A percentile compares a stretch with the other conserved stretches of the same genome.
Evolutionary conservation across 2,888 invertebrate genomes (phyloP).

Genomic region (Coleophora flavipennella): DNA sequence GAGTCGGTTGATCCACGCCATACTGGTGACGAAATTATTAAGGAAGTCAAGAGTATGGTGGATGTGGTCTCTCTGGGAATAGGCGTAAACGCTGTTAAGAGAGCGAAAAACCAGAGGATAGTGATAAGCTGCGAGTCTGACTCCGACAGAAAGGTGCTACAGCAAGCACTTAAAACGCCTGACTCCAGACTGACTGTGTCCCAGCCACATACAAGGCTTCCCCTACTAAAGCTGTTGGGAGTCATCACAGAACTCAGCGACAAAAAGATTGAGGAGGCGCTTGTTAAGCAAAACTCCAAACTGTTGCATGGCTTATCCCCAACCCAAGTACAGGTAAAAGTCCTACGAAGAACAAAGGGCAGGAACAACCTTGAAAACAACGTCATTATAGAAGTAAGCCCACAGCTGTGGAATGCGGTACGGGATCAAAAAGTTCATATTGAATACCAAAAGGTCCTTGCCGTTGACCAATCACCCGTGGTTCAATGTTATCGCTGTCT

Average conservation of each 20-base stretch:
- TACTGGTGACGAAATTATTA: constrained; percentile 2
- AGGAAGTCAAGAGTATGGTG: constrained; percentile 1
- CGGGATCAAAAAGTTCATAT: neutral
- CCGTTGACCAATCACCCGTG: neutral
- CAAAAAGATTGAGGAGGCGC: neutral
- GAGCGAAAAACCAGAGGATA: constrained; percentile 6
- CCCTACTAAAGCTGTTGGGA: neutral
- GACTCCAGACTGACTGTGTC: neutral
- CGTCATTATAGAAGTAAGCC: neutral
- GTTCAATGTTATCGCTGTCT: neutral
- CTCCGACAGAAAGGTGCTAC: neutral
- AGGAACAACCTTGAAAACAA: neutral
- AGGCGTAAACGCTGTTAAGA: constrained; percentile 3
- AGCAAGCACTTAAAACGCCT: neutral
- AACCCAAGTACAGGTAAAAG: neutral
- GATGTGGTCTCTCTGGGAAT: constrained; percentile 1
- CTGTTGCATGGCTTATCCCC: neutral
- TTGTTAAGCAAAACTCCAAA: neutral
- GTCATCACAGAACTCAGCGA: neutral
- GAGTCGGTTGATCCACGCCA: neutral
- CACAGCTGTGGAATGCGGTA: neutral
- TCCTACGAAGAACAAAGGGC: neutral
- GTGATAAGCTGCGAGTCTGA: constrained; percentile 2
- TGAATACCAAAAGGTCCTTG: neutral
- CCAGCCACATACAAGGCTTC: neutral